These are phyloP conservation scores for Platorchestia sp. DNA, from an alignment of 1,140 invertebrate genomes.

Conservation along the genomic window DNA sequence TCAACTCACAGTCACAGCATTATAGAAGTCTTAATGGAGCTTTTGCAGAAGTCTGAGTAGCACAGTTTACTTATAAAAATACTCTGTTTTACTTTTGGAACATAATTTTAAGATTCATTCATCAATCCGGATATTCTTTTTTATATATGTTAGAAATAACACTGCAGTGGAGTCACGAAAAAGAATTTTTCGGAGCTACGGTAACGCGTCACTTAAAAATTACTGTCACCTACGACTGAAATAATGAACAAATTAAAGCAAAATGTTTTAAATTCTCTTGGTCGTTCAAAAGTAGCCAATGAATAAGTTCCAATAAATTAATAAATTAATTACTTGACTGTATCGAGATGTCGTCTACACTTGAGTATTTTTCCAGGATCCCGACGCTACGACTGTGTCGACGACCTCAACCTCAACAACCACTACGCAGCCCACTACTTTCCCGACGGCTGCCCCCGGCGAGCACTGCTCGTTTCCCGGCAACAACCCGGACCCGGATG, in stretches of 20 bases:
- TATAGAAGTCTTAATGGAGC: too few relatives aligned
- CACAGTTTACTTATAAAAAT: too few relatives aligned
- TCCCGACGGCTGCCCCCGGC: slow-evolving; percentile 28
- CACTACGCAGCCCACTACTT: not conserved
- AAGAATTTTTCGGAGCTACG: too few relatives aligned
- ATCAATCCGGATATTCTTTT: too few relatives aligned
- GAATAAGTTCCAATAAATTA: not conserved
- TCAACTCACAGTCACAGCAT: too few relatives aligned
- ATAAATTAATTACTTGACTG: not conserved
- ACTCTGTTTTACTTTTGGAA: too few relatives aligned
- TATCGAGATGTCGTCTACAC: not conserved
- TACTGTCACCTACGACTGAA: not conserved
- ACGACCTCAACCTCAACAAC: not conserved
- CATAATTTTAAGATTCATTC: too few relatives aligned
- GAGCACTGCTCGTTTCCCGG: slow-evolving; percentile 34
- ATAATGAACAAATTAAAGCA: not conserved
- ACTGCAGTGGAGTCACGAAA: too few relatives aligned
- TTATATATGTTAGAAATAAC: too few relatives aligned
- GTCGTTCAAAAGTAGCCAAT: not conserved
- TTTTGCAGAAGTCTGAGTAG: too few relatives aligned
- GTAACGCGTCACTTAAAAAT: not conserved
- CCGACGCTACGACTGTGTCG: not conserved
- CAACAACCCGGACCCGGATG: slow-evolving; percentile 25
- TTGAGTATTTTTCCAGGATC: not conserved
- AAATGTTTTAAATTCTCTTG: not conserved